A percentile compares a stretch with the other conserved stretches of the same genome.
Conservation (phyloP, 1,140 invertebrate genomes). For the Pentalonia nigronervosa region DNA sequence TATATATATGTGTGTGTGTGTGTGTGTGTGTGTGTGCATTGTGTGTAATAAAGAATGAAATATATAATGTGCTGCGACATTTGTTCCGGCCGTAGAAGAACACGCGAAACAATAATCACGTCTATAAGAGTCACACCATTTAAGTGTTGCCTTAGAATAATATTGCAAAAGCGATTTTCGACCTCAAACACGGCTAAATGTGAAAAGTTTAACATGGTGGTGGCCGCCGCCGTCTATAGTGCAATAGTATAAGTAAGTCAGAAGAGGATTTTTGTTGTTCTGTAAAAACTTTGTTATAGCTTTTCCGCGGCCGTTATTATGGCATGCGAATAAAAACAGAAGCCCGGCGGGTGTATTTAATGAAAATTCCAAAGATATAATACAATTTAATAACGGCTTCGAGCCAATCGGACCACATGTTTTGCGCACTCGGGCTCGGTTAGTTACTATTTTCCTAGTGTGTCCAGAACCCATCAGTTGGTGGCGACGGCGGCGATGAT, state of each 20-base stretch:
- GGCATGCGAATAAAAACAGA: conserved; percentile 26
- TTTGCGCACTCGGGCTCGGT: conserved; percentile 3
- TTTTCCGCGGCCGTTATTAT: neutral
- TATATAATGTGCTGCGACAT: neutral
- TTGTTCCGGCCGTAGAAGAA: neutral
- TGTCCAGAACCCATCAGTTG: conserved; percentile 18
- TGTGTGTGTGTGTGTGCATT: no score
- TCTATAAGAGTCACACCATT: neutral
- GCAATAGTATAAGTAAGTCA: neutral
- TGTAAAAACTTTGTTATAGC: conserved; percentile 19
- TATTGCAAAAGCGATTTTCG: neutral
- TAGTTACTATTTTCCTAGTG: conserved; percentile 33
- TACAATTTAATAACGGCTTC: conserved; percentile 35
- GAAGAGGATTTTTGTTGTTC: neutral
- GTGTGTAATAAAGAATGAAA: neutral
- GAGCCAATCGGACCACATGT: conserved; percentile 28
- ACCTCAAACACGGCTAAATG: neutral
- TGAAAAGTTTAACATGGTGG: neutral
- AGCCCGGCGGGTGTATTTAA: neutral
- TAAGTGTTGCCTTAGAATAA: neutral
- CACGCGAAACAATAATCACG: neutral
- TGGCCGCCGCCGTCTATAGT: neutral
- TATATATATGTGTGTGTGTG: no score
- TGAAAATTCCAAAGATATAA: conserved; percentile 42
- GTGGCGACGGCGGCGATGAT: no score